These are phyloP conservation scores for Idris sp. DNA, from an alignment of 1,140 invertebrate genomes.

Conservation along the genomic window DNA sequence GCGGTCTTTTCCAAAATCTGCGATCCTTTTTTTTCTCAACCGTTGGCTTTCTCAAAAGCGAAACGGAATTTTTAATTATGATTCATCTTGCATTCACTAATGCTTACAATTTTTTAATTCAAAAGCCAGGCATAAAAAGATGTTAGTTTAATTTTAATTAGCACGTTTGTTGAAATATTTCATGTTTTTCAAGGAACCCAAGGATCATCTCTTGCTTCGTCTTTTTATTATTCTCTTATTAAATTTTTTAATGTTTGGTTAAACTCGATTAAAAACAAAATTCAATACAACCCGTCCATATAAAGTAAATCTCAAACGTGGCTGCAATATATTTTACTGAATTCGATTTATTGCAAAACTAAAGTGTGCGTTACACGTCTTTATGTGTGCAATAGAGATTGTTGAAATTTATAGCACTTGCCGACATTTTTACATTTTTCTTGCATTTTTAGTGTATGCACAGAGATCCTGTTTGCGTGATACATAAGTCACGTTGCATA, in stretches of 20 bases:
- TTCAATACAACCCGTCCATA: slow-evolving; percentile 20
- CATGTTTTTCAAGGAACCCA: too few species aligned
- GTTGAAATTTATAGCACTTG: slow-evolving; percentile 12
- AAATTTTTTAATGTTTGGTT: too few species aligned
- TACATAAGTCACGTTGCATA: background rate
- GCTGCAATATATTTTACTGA: slow-evolving; percentile 21
- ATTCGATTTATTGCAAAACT: slow-evolving; percentile 33
- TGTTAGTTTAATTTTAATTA: slow-evolving; percentile 32
- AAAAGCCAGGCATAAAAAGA: slow-evolving; percentile 8
- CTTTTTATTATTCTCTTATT: too few species aligned
- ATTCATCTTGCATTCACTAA: slow-evolving; percentile 24
- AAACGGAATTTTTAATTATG: slow-evolving; percentile 40
- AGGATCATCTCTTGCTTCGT: too few species aligned
- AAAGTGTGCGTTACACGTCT: slow-evolving; percentile 15
- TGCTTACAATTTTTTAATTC: slow-evolving; percentile 13
- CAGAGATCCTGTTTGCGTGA: slow-evolving; percentile 1
- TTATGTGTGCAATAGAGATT: slow-evolving; percentile 12
- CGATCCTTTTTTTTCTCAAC: background rate
- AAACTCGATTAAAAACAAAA: too few species aligned
- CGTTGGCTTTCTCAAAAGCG: background rate
- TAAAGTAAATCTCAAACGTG: slow-evolving; percentile 12
- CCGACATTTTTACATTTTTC: slow-evolving; percentile 10
- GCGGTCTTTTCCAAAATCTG: slow-evolving; percentile 9
- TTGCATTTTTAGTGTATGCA: slow-evolving; percentile 10
- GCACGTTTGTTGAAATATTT: too few species aligned